These are phyloP conservation scores for Amblyteles armatorius DNA, from an alignment of 2,888 invertebrate species.

Conservation along the genomic window DNA sequence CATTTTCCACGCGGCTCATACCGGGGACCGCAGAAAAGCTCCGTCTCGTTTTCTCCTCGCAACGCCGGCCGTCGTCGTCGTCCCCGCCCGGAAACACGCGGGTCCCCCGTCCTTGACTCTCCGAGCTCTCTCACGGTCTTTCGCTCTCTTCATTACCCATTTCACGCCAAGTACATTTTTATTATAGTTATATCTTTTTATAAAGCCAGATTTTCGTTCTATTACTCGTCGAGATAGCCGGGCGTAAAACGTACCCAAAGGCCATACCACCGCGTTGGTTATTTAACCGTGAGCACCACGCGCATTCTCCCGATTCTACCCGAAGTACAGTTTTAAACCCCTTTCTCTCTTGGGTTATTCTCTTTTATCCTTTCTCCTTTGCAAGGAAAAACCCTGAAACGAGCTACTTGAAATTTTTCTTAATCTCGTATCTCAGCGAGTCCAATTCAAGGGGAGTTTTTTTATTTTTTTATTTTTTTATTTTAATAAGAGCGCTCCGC, in stretches of 20 bases:
- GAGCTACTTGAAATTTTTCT: constrained; percentile 37
- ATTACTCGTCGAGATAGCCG: constrained; percentile 45
- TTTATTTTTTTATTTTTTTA: neutral
- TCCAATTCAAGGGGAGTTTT: constrained; percentile 4
- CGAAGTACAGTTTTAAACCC: constrained; percentile 20
- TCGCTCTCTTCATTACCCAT: constrained; percentile 62
- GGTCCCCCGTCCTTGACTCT: neutral
- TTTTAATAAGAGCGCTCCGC: neutral
- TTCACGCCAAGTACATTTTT: constrained; percentile 64
- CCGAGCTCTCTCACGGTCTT: constrained; percentile 6
- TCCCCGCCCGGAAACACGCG: neutral
- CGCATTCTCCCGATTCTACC: constrained; percentile 33
- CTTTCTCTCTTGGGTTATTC: constrained; percentile 21
- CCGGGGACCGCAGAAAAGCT: constrained; percentile 41
- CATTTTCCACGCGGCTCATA: constrained; percentile 45
- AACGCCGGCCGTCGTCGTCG: neutral
- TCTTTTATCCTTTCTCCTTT: constrained; percentile 4
- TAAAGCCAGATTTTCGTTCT: constrained; percentile 60
- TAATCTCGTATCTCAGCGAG: constrained; percentile 42
- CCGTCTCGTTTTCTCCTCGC: constrained; percentile 11
- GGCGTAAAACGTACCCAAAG: neutral
- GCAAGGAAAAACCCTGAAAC: neutral
- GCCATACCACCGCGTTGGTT: neutral
- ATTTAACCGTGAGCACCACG: constrained; percentile 25
- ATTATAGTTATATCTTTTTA: constrained; percentile 64